Conservation (phyloP, 2,797 vertebrate genomes). For the Lacerta viridis region DNA sequence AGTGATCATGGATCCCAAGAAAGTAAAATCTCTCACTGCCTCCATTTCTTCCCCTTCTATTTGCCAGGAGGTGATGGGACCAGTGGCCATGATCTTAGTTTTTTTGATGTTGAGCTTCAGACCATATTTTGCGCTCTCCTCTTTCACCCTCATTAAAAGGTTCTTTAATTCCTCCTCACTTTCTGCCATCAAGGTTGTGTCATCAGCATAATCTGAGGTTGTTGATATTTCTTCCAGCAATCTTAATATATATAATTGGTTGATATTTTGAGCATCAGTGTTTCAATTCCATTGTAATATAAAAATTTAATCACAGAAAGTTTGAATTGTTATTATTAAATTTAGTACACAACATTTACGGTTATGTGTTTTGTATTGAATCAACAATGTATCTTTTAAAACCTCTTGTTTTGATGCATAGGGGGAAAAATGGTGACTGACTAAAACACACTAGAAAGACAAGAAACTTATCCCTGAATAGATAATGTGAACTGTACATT, state of each 20-base stretch:
- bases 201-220: too few species aligned
- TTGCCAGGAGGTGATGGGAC: too few species aligned
- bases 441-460: slow-evolving; percentile 2
- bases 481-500: background rate
- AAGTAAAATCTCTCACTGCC: too few species aligned
- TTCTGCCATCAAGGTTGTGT: too few species aligned
- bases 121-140: too few species aligned
- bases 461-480: slow-evolving; percentile 10
- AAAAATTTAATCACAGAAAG: slow-evolving; percentile 8
- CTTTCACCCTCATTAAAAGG: too few species aligned
- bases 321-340: background rate
- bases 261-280: rapidly evolving
- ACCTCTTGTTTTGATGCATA: background rate
- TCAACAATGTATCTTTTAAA: background rate
- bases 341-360: background rate
- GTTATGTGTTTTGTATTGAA: background rate
- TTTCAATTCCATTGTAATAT: slow-evolving; percentile 18
- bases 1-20: too few species aligned
- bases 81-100: too few species aligned
- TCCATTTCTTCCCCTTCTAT: too few species aligned
- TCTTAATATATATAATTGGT: background rate
- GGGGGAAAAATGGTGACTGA: background rate
- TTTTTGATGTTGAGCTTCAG: too few species aligned
- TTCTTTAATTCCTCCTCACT: too few species aligned
- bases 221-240: too few species aligned